Percentiles rank a stretch among this genome's conserved stretches.
These are phyloP conservation scores for Raillietiella orientalis DNA, from an alignment of 2,888 invertebrate genomes.

Conservation along the genomic window DNA sequence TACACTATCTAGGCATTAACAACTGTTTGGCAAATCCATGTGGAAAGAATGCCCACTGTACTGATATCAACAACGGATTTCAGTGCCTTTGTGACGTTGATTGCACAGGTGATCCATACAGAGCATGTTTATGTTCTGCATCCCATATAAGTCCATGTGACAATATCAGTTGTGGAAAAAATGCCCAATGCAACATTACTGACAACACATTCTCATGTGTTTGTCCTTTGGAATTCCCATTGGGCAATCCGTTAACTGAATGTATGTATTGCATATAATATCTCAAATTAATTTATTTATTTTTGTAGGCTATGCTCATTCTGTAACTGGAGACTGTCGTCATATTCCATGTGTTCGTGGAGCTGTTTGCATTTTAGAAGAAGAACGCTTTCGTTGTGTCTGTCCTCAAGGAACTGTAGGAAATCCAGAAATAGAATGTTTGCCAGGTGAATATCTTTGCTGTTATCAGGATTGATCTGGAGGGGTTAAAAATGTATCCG, in stretches of 20 bases:
- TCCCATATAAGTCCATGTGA: slow-evolving; percentile 34
- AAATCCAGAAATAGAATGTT: slow-evolving; percentile 19
- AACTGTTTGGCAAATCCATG: slow-evolving; percentile 51
- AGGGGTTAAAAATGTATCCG: too few relatives aligned
- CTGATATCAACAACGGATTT: slow-evolving; percentile 31
- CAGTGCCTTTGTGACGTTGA: slow-evolving; percentile 47
- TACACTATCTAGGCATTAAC: slow-evolving; percentile 18
- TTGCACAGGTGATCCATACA: slow-evolving; percentile 46
- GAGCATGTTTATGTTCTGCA: slow-evolving; percentile 40
- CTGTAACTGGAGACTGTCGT: too few relatives aligned
- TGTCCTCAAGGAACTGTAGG: slow-evolving; percentile 45
- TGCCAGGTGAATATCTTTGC: slow-evolving; percentile 8
- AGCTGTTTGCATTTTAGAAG: slow-evolving; percentile 57
- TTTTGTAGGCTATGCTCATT: too few relatives aligned
- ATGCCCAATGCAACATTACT: slow-evolving; percentile 37
- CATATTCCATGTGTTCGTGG: slow-evolving; percentile 63
- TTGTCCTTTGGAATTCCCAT: slow-evolving; percentile 45
- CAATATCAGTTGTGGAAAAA: slow-evolving; percentile 40
- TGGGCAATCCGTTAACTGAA: slow-evolving; percentile 51
- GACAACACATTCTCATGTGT: slow-evolving; percentile 22
- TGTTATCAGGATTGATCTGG: too few relatives aligned
- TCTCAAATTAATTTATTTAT: not conserved
- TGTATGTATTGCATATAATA: slow-evolving; percentile 22
- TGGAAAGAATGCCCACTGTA: slow-evolving; percentile 47
- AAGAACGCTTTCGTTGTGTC: slow-evolving; percentile 49